Evolutionary conservation across 2,888 invertebrate species (phyloP).

Genomic region (Elmis aenea): DNA sequence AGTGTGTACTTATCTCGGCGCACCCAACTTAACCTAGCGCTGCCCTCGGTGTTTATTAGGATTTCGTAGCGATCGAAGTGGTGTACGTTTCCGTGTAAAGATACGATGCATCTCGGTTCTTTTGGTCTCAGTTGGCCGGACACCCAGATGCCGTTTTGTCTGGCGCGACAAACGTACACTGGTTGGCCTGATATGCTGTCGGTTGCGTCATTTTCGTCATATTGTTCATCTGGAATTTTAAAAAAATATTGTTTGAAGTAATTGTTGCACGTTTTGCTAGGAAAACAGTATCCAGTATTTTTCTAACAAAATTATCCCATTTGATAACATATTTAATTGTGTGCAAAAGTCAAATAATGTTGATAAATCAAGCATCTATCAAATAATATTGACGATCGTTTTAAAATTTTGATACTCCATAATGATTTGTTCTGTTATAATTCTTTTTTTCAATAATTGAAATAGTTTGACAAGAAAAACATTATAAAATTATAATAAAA

Average conservation of each 20-base stretch:
- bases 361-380: too few relatives aligned
- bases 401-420: too few relatives aligned
- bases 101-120: slow-evolving; percentile 61
- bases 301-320: too few relatives aligned
- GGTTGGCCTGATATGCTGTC: slow-evolving; percentile 36
- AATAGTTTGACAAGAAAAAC: too few relatives aligned
- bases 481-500: too few relatives aligned
- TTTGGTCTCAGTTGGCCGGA: slow-evolving; percentile 60
- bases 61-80: slow-evolving; percentile 60
- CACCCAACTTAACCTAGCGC: slow-evolving; percentile 71
- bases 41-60: slow-evolving; percentile 70
- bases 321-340: too few relatives aligned
- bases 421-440: too few relatives aligned
- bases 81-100: slow-evolving; percentile 54
- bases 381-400: too few relatives aligned
- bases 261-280: neutral
- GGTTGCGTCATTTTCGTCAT: slow-evolving; percentile 38
- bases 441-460: too few relatives aligned
- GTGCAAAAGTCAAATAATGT: too few relatives aligned
- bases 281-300: neutral
- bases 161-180: slow-evolving; percentile 71
- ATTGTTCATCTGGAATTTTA: slow-evolving; percentile 19
- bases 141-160: slow-evolving; percentile 67
- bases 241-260: neutral
- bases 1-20: slow-evolving; percentile 66